Evolutionary conservation across 1,140 invertebrate genomes (phyloP).

Genomic region (Drepana arcuata): DNA sequence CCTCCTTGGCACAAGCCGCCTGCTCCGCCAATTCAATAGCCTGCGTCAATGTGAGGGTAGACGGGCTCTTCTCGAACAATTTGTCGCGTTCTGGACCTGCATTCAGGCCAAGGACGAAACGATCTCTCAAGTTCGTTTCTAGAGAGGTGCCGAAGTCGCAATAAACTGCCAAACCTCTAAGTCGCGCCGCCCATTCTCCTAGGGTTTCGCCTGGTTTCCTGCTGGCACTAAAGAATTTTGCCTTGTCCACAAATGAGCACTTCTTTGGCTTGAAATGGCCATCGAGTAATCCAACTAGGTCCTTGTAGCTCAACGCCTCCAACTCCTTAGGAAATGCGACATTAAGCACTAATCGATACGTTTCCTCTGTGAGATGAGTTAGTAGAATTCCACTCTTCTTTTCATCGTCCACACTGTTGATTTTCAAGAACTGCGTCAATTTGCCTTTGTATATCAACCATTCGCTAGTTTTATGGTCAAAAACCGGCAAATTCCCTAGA

Average conservation of each 20-base stretch:
- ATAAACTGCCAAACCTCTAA: neutral
- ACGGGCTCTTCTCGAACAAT: slow-evolving; percentile 12
- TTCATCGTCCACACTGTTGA: slow-evolving; percentile 1
- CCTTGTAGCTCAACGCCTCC: neutral
- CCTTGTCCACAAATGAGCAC: slow-evolving; percentile 10
- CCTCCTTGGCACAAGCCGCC: slow-evolving; percentile 15
- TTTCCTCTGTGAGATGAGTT: slow-evolving; percentile 9
- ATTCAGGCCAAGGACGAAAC: slow-evolving; percentile 13
- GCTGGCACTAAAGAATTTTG: slow-evolving; percentile 8
- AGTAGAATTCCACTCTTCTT: slow-evolving; percentile 7
- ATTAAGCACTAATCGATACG: slow-evolving; percentile 9
- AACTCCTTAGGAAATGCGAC: slow-evolving; percentile 6
- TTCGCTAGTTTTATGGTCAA: slow-evolving; percentile 8
- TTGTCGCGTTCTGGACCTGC: slow-evolving; percentile 16
- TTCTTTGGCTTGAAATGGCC: slow-evolving; percentile 12
- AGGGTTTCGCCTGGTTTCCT: slow-evolving; percentile 6
- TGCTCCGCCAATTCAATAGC: slow-evolving; percentile 23
- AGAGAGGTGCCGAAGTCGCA: slow-evolving; percentile 1
- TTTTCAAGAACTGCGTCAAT: slow-evolving; percentile 6
- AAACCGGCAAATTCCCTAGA: slow-evolving; percentile 6
- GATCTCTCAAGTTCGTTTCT: neutral
- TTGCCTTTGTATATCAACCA: slow-evolving; percentile 7
- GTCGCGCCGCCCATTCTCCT: slow-evolving; percentile 13
- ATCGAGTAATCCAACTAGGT: slow-evolving; percentile 9
- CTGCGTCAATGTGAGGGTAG: slow-evolving; percentile 12